These are phyloP conservation scores for Myioborus miniatus DNA, from an alignment of 2,797 vertebrate species.

Conservation along the genomic window DNA sequence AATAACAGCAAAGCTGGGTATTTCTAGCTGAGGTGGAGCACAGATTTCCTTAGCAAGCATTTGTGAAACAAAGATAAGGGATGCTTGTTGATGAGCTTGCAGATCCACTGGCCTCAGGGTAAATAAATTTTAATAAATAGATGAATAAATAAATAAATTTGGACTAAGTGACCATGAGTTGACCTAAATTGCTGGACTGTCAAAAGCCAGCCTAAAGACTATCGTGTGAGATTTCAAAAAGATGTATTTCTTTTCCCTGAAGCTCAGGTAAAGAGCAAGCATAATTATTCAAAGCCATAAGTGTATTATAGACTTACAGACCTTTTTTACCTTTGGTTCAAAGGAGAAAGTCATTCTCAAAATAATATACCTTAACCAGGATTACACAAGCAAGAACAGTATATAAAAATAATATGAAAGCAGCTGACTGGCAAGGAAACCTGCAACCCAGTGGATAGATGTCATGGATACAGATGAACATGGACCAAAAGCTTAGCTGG, in stretches of 20 bases:
- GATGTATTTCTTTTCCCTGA: not conserved
- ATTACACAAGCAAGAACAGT: not conserved
- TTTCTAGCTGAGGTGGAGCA: not conserved
- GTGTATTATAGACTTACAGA: not conserved
- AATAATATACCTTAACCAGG: not conserved
- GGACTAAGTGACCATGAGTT: not conserved
- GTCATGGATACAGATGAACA: not conserved
- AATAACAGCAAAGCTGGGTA: not conserved
- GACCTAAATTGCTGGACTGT: not conserved
- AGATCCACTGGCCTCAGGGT: not conserved
- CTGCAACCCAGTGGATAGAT: not conserved
- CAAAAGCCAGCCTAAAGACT: not conserved
- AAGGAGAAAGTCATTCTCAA: not conserved
- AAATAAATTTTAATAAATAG: not conserved
- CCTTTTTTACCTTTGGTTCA: not conserved
- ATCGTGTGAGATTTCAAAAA: not conserved
- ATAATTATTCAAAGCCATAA: not conserved
- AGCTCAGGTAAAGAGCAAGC: not conserved
- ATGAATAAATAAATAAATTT: not conserved
- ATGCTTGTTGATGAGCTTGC: not conserved
- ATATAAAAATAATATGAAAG: not conserved
- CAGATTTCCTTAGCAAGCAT: not conserved
- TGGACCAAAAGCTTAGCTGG: not conserved
- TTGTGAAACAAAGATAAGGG: not conserved
- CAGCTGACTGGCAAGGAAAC: not conserved